phyloP scores from a whole-genome alignment of 2,888 invertebrate species.

The Dynastes maya region DNA sequence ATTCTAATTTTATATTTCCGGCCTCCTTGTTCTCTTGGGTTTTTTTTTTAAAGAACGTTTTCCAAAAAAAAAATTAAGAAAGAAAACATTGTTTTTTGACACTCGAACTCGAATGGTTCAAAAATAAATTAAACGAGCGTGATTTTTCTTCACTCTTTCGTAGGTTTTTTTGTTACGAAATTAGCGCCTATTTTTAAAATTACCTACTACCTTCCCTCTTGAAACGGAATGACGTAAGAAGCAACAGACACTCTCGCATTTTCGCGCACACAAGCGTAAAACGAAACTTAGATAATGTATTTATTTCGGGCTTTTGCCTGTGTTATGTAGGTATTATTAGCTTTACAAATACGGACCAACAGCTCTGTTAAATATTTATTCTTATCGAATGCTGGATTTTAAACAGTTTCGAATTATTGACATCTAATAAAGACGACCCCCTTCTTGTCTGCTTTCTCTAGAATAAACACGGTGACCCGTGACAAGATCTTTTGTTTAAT shows the following conservation, averaged over 20 bases:
- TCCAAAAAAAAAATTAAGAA: neutral
- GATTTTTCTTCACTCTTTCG: neutral
- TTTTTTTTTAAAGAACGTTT: too few species aligned
- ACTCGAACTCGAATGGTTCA: neutral
- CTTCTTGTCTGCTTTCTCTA: too few species aligned
- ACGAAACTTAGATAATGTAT: neutral
- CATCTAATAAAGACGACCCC: too few species aligned
- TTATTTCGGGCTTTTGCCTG: neutral
- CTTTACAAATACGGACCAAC: neutral
- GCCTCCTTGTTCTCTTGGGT: neutral
- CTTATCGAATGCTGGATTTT: neutral
- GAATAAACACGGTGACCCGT: too few species aligned
- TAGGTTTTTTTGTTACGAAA: neutral
- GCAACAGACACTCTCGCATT: neutral
- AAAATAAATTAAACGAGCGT: neutral
- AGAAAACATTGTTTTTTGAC: neutral
- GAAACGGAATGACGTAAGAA: neutral
- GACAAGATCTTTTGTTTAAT: too few species aligned
- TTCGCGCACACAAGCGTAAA: neutral
- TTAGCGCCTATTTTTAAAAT: constrained; percentile 4
- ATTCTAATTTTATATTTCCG: constrained; percentile 10
- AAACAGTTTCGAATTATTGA: too few species aligned
- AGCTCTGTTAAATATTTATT: neutral
- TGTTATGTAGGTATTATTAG: neutral
- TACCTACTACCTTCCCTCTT: constrained; percentile 3